Evolutionary conservation across 2,113 vertebrate species (phyloP), one percentile per base, ranked within the genome.

Genomic region (Morone saxatilis): DNA sequence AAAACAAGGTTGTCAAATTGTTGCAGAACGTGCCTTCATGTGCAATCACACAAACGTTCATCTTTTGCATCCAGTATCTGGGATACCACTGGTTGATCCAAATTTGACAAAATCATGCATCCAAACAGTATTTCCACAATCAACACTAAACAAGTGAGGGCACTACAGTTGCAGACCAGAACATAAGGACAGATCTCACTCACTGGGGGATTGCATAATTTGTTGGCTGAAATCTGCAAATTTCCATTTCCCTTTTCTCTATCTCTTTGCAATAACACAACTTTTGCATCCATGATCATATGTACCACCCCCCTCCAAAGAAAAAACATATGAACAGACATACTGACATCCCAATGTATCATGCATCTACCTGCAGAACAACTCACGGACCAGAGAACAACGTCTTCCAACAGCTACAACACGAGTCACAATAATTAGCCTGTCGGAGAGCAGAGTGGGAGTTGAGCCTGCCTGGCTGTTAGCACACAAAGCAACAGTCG

Each of bases 401-500:
- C 5, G 7, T 83, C 66, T 43, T 74, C 73, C 57, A 62, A 36
- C 80, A 57, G 71, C 50, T 40, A 38, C 69, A 73, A 76, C 71
- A 60, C 57, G 8, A 83, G 75, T 51, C 48, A 1, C 68, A 75
- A 83, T 90, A 88, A 89, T 93, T 90, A 89, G 88, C 78, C 82
- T 73, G 88, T 84, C 57, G 60, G 65, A 54, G 80, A 86, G 73
- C 63, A 47, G 72, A 83, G 84, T 82, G 85, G 88, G 89, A 88
- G 86, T 76, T 0, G 56, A 88, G 85, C 66, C 88, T 31, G 76
- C 72, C 79, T 85, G 83, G 88, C 89, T 81, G 84, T 90, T 88
- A 80, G 84, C 86, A 80, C 84, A 74, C 83, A 90, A 86, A 84
- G 86, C 89, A 86, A 88, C 78, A 75, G 86, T 82, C 76, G 54